Conservation (phyloP, 2,888 invertebrate species). For the Plebejus anna region DNA sequence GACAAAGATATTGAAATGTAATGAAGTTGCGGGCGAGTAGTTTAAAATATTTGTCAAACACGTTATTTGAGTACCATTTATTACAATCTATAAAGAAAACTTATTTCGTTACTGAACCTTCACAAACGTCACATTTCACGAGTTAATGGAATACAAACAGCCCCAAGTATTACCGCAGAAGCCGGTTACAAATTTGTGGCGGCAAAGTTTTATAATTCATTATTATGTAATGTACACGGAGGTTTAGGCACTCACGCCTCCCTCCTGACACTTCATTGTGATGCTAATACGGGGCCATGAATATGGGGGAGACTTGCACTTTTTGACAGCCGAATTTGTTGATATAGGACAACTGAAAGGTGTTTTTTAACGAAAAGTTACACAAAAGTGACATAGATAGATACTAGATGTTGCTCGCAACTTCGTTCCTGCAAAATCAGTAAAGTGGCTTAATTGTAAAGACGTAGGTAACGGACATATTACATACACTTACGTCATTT, state of each 20-base stretch:
- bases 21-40: too few relatives aligned
- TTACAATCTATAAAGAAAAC: neutral
- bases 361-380: conserved; percentile 45
- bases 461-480: too few relatives aligned
- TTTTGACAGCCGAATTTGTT: conserved; percentile 52
- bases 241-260: conserved; percentile 68
- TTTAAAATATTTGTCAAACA: too few relatives aligned
- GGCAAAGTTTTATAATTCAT: conserved; percentile 68
- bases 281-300: conserved; percentile 78
- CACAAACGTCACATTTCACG: neutral
- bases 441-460: too few relatives aligned
- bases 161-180: conserved; percentile 53
- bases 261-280: conserved; percentile 75
- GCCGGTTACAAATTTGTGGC: conserved; percentile 54
- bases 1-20: neutral
- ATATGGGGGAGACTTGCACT: conserved; percentile 73
- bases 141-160: conserved; percentile 31
- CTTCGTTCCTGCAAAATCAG: too few relatives aligned
- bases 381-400: too few relatives aligned
- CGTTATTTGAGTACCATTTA: too few relatives aligned
- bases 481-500: too few relatives aligned
- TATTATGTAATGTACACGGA: conserved; percentile 68
- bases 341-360: neutral
- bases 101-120: conserved; percentile 4
- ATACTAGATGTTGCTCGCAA: too few relatives aligned